phyloP scores from a whole-genome alignment of 2,888 invertebrate species.

The Idaea aversata region DNA sequence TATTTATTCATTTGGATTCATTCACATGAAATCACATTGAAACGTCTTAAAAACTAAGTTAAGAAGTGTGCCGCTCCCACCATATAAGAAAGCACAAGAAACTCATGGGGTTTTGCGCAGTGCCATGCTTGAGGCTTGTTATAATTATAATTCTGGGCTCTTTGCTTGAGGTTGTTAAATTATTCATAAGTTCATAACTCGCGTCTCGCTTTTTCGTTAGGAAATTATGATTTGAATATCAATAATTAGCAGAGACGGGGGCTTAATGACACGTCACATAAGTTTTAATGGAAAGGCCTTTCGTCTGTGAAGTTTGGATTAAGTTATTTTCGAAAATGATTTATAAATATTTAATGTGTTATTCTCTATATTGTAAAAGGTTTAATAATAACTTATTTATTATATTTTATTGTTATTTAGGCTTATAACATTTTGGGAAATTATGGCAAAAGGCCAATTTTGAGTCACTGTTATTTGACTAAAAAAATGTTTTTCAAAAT shows the following conservation, averaged over 20 bases:
- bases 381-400: background rate
- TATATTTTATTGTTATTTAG: background rate
- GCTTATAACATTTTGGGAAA: background rate
- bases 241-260: slow-evolving; percentile 58
- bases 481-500: too few relatives aligned
- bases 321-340: slow-evolving; percentile 60
- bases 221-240: slow-evolving; percentile 74
- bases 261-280: slow-evolving; percentile 76
- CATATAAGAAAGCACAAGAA: too few relatives aligned
- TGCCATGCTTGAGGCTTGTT: background rate
- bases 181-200: slow-evolving; percentile 66
- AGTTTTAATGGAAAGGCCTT: slow-evolving; percentile 73
- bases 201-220: slow-evolving; percentile 66
- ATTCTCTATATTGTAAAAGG: background rate
- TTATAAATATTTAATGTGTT: slow-evolving; percentile 39
- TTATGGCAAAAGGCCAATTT: too few relatives aligned
- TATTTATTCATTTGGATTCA: too few relatives aligned
- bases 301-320: slow-evolving; percentile 67
- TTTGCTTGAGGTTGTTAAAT: slow-evolving; percentile 32
- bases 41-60: too few relatives aligned
- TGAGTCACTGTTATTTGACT: too few relatives aligned
- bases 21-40: too few relatives aligned
- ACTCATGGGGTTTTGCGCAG: too few relatives aligned
- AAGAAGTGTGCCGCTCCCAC: too few relatives aligned
- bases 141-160: background rate